These are phyloP conservation scores for Fregata magnificens DNA, from an alignment of 2,113 vertebrate genomes.

Conservation along the genomic window DNA sequence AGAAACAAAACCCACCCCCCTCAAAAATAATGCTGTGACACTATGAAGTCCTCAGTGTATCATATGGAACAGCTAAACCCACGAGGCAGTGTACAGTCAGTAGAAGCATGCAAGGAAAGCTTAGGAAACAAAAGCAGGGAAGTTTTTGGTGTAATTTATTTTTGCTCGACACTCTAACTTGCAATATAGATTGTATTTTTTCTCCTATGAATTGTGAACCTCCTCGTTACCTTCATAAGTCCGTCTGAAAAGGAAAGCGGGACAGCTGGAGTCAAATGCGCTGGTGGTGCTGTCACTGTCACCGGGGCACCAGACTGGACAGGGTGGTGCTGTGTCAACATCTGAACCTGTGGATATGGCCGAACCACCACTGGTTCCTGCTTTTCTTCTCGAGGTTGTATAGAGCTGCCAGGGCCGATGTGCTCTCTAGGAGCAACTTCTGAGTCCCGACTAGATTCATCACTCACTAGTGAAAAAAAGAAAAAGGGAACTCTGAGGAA, in stretches of 20 bases:
- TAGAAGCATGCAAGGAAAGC: neutral
- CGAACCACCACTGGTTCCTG: constrained; percentile 95
- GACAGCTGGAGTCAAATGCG: constrained; percentile 87
- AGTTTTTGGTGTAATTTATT: neutral
- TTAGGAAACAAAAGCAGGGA: neutral
- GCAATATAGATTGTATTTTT: no score
- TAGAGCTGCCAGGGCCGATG: constrained; percentile 66
- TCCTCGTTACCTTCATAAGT: constrained; percentile 88
- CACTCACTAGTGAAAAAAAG: constrained; percentile 57
- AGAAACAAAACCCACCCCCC: fast-evolving
- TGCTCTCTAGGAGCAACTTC: constrained; percentile 86
- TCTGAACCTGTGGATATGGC: constrained; percentile 92
- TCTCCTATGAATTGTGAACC: neutral
- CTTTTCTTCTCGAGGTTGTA: constrained; percentile 91
- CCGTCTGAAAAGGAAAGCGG: constrained; percentile 88
- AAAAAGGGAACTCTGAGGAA: neutral
- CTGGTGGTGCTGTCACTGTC: constrained; percentile 83
- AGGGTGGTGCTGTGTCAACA: constrained; percentile 82
- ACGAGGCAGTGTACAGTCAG: neutral
- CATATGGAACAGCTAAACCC: neutral
- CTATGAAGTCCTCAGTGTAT: neutral
- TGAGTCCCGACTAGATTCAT: constrained; percentile 80
- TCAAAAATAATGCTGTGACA: neutral
- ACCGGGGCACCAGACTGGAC: constrained; percentile 85
- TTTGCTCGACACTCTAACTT: neutral